A percentile compares a stretch with the other conserved stretches of the same genome.
Evolutionary conservation across 2,113 vertebrate genomes (phyloP).

Genomic region (Coreoperca whiteheadi): DNA sequence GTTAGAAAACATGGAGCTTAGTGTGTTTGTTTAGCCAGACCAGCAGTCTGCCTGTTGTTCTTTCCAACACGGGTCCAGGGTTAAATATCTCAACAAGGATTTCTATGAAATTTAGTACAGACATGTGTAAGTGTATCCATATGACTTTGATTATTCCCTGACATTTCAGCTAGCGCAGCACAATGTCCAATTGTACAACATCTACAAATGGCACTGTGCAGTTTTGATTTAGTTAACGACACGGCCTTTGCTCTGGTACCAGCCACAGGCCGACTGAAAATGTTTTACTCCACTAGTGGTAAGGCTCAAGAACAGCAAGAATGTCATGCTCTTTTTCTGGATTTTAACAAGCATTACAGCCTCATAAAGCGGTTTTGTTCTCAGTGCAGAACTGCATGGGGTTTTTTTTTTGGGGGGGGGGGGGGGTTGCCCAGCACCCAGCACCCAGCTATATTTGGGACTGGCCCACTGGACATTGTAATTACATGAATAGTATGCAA

Average conservation of each 20-base stretch:
- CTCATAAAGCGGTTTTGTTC: background rate
- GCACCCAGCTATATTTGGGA: background rate
- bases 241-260: background rate
- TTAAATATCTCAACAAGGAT: background rate
- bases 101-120: background rate
- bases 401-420: background rate
- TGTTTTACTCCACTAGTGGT: too few relatives aligned
- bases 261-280: background rate
- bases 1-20: background rate
- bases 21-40: background rate
- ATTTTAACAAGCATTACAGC: background rate
- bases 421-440: too few relatives aligned
- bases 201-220: background rate
- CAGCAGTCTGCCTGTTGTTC: background rate
- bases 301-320: background rate
- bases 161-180: background rate
- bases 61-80: background rate
- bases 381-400: background rate
- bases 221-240: background rate
- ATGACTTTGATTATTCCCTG: background rate
- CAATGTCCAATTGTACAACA: background rate
- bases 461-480: conserved; percentile 6
- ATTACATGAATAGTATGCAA: conserved; percentile 4
- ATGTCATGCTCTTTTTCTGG: background rate
- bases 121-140: background rate